Conservation (phyloP, 2,797 vertebrate genomes). For the Mormyrus hasselquistii region DNA sequence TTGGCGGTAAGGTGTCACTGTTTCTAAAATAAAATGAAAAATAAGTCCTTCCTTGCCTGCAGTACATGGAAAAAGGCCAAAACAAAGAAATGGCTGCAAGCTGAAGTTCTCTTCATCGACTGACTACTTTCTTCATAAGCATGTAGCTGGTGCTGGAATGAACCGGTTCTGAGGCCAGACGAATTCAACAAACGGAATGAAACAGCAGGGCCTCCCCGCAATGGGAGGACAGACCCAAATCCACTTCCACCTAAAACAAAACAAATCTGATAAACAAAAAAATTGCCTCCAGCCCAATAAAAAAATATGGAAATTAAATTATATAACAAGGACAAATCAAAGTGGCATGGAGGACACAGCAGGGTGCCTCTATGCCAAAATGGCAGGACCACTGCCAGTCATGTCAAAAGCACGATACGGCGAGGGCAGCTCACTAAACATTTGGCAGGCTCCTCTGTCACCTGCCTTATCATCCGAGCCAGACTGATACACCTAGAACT, state of each 20-base stretch:
- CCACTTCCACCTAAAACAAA: conserved; percentile 7
- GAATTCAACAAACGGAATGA: not conserved
- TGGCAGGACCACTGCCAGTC: not conserved
- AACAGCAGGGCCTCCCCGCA: not conserved
- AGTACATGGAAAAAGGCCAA: not conserved
- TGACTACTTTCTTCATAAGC: not conserved
- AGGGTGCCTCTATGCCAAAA: not conserved
- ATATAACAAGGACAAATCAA: not conserved
- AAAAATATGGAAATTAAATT: not conserved
- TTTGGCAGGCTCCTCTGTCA: not conserved
- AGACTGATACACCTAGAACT: not conserved
- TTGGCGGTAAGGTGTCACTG: not conserved
- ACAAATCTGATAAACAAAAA: not conserved
- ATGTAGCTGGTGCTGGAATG: not conserved
- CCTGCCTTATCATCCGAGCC: not conserved
- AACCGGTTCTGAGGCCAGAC: not conserved
- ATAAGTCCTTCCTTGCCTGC: not conserved
- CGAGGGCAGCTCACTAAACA: not conserved
- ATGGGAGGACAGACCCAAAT: not conserved
- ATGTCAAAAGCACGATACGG: not conserved
- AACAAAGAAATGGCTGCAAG: not conserved
- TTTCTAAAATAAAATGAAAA: not conserved
- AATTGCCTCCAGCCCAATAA: not conserved
- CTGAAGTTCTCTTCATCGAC: not conserved
- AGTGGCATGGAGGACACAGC: not conserved